phyloP scores from a whole-genome alignment of 1,140 invertebrate genomes.

The Eulimnadia texana region DNA sequence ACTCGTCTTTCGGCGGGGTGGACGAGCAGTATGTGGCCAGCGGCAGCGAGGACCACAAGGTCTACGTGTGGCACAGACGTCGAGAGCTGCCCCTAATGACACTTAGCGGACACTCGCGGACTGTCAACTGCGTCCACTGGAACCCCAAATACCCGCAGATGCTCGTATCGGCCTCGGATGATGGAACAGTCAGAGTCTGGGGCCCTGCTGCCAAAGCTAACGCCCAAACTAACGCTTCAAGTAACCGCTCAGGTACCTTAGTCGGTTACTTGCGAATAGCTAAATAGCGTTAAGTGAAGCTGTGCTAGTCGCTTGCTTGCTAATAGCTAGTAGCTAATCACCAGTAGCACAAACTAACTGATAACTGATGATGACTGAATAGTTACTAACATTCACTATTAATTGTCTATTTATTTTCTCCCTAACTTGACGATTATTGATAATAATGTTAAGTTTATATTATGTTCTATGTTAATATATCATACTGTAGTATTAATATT shows the following conservation, averaged over 20 bases:
- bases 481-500: no score
- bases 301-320: no score
- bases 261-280: no score
- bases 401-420: no score
- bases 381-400: no score
- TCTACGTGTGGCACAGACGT: conserved; percentile 90
- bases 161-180: conserved; percentile 91
- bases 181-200: conserved; percentile 91
- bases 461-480: no score
- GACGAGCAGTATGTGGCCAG: conserved; percentile 96
- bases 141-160: conserved; percentile 88
- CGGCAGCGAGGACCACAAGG: conserved; percentile 87
- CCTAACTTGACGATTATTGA: no score
- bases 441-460: no score
- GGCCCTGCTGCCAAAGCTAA: conserved; percentile 38
- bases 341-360: no score
- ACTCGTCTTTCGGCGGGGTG: conserved; percentile 94
- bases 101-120: conserved; percentile 77
- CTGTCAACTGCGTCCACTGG: conserved; percentile 95
- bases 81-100: conserved; percentile 77
- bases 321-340: no score
- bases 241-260: not conserved
- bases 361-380: no score
- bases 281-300: no score
- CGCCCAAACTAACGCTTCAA: not conserved